Base-by-base conservation (phyloP, 2,113 vertebrate species). In the Heterochromis multidens region DNA sequence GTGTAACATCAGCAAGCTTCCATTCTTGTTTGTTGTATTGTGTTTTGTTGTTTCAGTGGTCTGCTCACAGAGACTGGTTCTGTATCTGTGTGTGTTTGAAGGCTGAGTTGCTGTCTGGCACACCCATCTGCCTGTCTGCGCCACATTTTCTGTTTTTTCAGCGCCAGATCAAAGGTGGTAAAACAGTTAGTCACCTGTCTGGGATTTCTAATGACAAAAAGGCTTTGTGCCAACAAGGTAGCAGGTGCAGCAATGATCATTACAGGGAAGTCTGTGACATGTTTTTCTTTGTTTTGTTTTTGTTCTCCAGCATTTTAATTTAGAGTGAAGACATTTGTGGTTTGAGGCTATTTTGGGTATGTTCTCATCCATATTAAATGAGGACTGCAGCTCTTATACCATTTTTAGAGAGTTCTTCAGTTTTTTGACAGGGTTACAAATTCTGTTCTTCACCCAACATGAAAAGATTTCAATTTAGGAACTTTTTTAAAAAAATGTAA, bases 101-200 rank as follows among this genome's bases (percentile, higher is more conserved):
- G 43, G 43, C 25, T 81, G 17, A 33, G 7, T 54, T 17, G 49
- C 12, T 12, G 87, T 83, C 82, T 83, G 87, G 33, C 91, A 84
- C 89, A 14, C 86, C 90, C 79, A 13, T 43, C 77, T 2, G 19
- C 65, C 61, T 37, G 79, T 77, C 85, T 88, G 54, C 62, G 80
- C 21, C 2, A 6, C 27, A 1, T 56, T 70, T 59, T 79, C 57
- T 61, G 49, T 72, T 19, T 72, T 81, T 86, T 85, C 52, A 85
- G 2, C 9, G 2, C 3, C 63, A 86, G 72, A 60, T 78, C 57
- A 84, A 56, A 81, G 49, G 65, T 37, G 21, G 19, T 52, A 29
- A 78, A 67, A 54, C 12, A 21, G 56, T 92, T 88, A 86, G 84
- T 91, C 90, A 91, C 87, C 83, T 87, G 83, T 94, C 86, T 93